These are phyloP conservation scores for Galago senegalensis DNA, from an alignment of 2,797 vertebrate species.

Conservation along the genomic window DNA sequence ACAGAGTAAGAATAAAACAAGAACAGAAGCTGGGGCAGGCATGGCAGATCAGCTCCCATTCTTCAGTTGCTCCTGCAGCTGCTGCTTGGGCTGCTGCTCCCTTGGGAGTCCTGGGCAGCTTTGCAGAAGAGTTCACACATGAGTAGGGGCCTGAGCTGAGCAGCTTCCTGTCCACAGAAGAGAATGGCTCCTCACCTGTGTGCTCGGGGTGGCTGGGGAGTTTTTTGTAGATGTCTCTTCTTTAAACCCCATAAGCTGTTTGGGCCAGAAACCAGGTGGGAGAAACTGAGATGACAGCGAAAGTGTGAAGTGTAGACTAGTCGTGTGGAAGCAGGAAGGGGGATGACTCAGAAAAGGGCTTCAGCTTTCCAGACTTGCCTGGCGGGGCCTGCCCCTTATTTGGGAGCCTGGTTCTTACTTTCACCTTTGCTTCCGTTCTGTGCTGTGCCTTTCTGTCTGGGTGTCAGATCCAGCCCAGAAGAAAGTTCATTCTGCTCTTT, in stretches of 20 bases:
- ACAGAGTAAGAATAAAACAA: background rate
- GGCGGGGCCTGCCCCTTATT: background rate
- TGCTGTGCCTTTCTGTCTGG: background rate
- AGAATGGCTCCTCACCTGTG: background rate
- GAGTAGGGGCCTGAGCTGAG: fast-evolving
- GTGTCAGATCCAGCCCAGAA: background rate
- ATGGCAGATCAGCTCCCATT: background rate
- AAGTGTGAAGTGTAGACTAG: constrained; percentile 56
- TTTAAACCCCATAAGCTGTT: background rate
- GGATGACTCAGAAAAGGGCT: constrained; percentile 45
- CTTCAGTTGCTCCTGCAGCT: background rate
- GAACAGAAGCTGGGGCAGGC: background rate
- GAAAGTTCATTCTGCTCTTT: background rate
- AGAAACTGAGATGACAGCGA: constrained; percentile 74
- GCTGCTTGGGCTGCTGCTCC: background rate
- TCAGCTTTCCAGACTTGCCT: background rate
- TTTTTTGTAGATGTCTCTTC: background rate
- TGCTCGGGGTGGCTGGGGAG: background rate
- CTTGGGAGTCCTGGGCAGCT: background rate
- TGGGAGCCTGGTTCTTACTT: background rate
- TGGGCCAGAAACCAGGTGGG: constrained; percentile 59
- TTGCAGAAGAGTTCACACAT: background rate
- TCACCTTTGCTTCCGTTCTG: background rate
- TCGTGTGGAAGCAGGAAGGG: constrained; percentile 49
- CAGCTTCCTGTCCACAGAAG: background rate